A percentile compares a stretch with the other conserved stretches of the same genome.
Evolutionary conservation across 1,140 invertebrate species (phyloP).

Genomic region (Planococcus citri): DNA sequence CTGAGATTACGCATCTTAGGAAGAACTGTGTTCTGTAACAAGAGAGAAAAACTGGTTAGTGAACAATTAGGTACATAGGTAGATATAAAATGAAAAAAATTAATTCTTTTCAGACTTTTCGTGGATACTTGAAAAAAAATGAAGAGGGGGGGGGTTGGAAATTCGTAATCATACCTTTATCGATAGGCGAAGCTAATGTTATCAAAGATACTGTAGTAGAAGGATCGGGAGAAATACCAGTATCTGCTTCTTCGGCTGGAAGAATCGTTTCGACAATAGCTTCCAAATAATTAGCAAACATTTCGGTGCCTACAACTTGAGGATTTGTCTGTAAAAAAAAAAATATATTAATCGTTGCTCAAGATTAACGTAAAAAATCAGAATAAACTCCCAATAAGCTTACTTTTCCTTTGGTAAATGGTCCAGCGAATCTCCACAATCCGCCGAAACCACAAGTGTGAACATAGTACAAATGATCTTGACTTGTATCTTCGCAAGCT

Average conservation of each 20-base stretch:
- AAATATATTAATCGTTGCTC: no score
- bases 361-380: no score
- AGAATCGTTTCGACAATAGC: conserved; percentile 97
- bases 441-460: conserved; percentile 95
- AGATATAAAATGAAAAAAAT: no score
- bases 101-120: no score
- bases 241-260: conserved; percentile 55
- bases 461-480: conserved; percentile 85
- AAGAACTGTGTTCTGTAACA: no score
- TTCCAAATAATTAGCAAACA: conserved; percentile 93
- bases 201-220: conserved; percentile 63
- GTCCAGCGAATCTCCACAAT: conserved; percentile 92
- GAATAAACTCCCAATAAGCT: no score
- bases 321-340: conserved; percentile 80
- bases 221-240: conserved; percentile 54
- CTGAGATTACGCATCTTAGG: no score
- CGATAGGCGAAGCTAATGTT: conserved; percentile 64
- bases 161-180: no score
- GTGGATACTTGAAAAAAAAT: no score
- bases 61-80: no score
- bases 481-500: conserved; percentile 80
- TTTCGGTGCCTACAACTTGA: conserved; percentile 82
- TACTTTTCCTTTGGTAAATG: conserved; percentile 74
- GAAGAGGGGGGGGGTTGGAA: no score
- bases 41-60: no score